Base-by-base conservation (phyloP, 2,888 invertebrate genomes). In the Harpalus rubripes region DNA sequence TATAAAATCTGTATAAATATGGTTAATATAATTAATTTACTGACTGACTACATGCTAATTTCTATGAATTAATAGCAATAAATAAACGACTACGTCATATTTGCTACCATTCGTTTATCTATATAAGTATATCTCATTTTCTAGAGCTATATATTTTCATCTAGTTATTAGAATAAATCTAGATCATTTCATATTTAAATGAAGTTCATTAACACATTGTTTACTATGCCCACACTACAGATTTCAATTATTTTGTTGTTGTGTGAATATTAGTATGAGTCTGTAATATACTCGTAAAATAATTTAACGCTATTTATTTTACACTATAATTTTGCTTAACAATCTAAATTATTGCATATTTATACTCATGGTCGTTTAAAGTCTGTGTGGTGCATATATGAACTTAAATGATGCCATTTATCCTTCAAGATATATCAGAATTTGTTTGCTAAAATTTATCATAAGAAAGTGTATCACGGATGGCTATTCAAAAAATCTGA, bases 121-220 rank as follows among this genome's bases (percentile, higher is more conserved):
- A 68, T 68, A 68, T 39, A 68, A 39, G 68, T 68, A 16, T 22
- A 22, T 63, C 15, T 8, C 16, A 59, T 59, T 8, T 22, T 39
- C n/a, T 7, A 5, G 3, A 39, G 39, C 32, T 39, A 39, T 12
- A 32, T 68, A 68, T 68, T 68, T 68, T 39, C 26, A 39, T 32
- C 68, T 32, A 39, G 68, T 39, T 68, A 68, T n/a, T 65, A 26
- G 26, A 22, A 63, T 59, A 7, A 59, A 59, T 63, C 12, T 39
- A n/a, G 26, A 68, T 68, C 68, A 68, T 10, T 68, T 15, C 26
- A 68, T 68, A 68, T 39, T 68, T 12, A 39, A 68, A 68, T 68
- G 68, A 68, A 68, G 68, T 68, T 68, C 68, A 68, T 68, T 68
- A 39, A 39, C 39, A 39, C 32, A 26, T 63, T 63, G 63, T 22